phyloP scores from a whole-genome alignment of 37 sponge, comb jelly and placozoan genomes.

The Axinella damicornis region DNA sequence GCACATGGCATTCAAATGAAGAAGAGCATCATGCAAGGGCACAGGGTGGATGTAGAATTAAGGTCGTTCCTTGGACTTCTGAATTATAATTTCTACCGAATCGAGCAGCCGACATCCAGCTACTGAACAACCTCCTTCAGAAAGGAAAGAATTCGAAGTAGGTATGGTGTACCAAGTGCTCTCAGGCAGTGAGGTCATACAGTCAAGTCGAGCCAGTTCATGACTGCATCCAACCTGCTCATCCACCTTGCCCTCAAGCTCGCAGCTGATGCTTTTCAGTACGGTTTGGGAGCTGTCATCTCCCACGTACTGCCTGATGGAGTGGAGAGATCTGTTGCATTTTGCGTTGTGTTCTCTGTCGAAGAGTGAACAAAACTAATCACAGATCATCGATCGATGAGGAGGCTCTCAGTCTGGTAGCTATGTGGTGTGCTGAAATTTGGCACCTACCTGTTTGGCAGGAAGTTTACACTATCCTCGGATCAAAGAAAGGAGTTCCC shows the following conservation, averaged over 20 bases:
- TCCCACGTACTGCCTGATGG: conserved; percentile 32
- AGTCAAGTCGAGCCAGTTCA: not conserved
- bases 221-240: not conserved
- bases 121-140: conserved; percentile 8
- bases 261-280: not conserved
- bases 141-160: not conserved
- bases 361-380: conserved; percentile 22
- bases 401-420: conserved; percentile 40
- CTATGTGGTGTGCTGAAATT: conserved; percentile 27
- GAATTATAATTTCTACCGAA: conserved; percentile 10
- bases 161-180: not conserved
- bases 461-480: conserved; percentile 4
- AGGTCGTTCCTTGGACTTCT: too few relatives aligned
- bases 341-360: conserved; percentile 32
- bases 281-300: conserved; percentile 42
- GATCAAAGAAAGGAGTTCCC: conserved; percentile 41
- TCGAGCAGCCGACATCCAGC: conserved; percentile 3
- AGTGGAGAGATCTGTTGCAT: conserved; percentile 42
- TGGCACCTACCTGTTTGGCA: conserved; percentile 26
- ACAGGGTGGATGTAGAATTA: conserved; percentile 6
- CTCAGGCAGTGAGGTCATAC: not conserved
- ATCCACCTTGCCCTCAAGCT: not conserved
- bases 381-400: conserved; percentile 47
- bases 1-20: too few relatives aligned
- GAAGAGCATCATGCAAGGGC: conserved; percentile 5